Percentiles rank a stretch among this genome's conserved stretches.
Conservation (phyloP, 2,888 invertebrate species). For the Callinectes sapidus region DNA sequence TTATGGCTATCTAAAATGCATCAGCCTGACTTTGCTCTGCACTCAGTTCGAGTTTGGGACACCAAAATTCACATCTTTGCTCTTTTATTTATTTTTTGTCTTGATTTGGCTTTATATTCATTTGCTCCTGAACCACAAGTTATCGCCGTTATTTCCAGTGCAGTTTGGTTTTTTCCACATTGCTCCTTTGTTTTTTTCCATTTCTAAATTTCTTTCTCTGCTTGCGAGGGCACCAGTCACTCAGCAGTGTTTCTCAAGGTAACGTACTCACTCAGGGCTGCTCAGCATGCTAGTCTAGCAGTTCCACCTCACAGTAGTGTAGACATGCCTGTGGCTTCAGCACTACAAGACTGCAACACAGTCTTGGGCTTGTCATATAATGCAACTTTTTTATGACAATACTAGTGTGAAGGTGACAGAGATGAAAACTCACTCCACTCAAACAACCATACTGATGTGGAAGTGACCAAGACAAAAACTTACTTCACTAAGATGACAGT, state of each 20-base stretch:
- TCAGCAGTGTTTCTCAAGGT: slow-evolving; percentile 35
- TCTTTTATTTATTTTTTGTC: not conserved
- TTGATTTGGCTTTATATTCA: not conserved
- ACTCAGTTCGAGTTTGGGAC: not conserved
- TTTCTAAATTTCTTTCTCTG: slow-evolving; percentile 38
- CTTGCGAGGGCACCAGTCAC: slow-evolving; percentile 34
- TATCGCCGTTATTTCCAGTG: not conserved
- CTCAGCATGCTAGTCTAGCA: slow-evolving; percentile 30
- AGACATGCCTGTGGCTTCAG: not conserved
- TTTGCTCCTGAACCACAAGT: not conserved
- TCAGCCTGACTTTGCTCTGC: not conserved
- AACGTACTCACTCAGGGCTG: slow-evolving; percentile 12
- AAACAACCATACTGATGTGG: no score
- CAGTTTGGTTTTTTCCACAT: not conserved
- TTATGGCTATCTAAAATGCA: not conserved
- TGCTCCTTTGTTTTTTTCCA: not conserved
- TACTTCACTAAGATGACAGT: no score
- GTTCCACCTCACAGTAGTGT: not conserved
- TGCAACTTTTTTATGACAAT: not conserved
- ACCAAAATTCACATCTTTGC: not conserved
- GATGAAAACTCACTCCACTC: no score
- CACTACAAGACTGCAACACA: not conserved
- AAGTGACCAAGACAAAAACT: no score
- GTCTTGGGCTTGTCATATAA: slow-evolving; percentile 4
- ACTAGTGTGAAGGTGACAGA: not conserved